Evolutionary conservation across 2,888 invertebrate species (phyloP), one percentile per base, ranked within the genome.

Genomic region (Selenia dentaria): DNA sequence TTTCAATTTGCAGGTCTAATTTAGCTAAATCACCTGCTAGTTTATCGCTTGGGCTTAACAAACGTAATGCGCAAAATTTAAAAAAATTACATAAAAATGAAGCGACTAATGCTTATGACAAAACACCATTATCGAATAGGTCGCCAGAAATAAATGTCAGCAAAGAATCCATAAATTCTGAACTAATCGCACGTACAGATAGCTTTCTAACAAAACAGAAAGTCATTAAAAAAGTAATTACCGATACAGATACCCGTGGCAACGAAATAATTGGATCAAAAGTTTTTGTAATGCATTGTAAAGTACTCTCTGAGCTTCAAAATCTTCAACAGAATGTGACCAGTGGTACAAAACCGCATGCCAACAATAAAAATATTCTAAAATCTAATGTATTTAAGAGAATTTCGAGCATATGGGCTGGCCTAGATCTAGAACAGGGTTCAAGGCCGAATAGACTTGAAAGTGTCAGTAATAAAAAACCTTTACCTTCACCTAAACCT

Each of bases 1-100:
- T 58, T 70, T 70, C 54, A 55, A 72, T 67, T 73, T 72, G 52
- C 72, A 73, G 73, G 62, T 57, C 32, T 54, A 26, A 52, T 26
- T 32, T 18, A 20, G 12, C 42, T 57, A 55, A 47, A 50, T 40
- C 48, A 40, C 44, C 56, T 43, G 34, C 62, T 50, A 51, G 45
- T 55, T 49, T 54, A 32, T 44, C 41, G 64, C 65, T 44, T 51
- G 39, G 62, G 63, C 54, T 63, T 62, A 62, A 67, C 52, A 45
- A 48, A 43, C 43, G 57, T 39, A 64, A 41, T 51, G 39, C 39
- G 29, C 39, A 35, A 16, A 12, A 12, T n/a, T 18, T 34, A 40
- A 41, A 51, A 48, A 56, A 51, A 25, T 47, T 52, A 36, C 48
- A 35, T 32, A 52, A 56, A 46, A 36, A 52, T 29, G 27, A 26